Base-by-base conservation (phyloP, 2,113 vertebrate genomes). In the Microcebus griseorufus region DNA sequence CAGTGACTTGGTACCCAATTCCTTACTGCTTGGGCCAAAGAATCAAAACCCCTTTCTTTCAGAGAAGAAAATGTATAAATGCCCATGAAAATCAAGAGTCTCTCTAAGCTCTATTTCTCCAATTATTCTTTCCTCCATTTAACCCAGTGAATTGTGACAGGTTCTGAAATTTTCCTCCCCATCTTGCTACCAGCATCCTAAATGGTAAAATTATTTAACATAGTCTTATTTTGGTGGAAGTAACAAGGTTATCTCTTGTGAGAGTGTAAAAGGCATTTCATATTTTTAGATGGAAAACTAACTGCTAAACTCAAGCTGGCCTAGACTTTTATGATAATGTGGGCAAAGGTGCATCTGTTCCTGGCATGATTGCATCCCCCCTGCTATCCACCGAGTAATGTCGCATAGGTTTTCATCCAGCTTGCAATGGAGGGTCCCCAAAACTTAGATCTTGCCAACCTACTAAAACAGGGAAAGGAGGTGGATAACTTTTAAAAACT, bases 281-380 rank as follows among this genome's bases (percentile, higher is more conserved):
- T 55, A 88, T 67, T 42, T 94, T 86, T 45, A 95, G 89, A 82
- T 70, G n/a, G 32, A 95, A 93, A 86, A 86, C 17, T 67, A 73
- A 75, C 29, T 86, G 22, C 17, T 62, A 76, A 82, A 53, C 5
- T 32, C 58, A 94, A 65, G 39, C 29, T 53, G 32, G 5, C 6
- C 48, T 62, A 39, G 64, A 85, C 85, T 97, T 98, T 87, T 93
- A 94, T 48, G 79, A 58, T 39, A 88, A 55, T 37, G 39, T 58
- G 92, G 39, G 55, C 53, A 34, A 94, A 83, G 45, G n/a, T 23
- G 2, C 55, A n/a, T 76, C 87, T 93, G 79, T 85, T 29, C 78
- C 81, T 90, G 62, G 62, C 27, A 42, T 34, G 55, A 13, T 45
- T 73, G 29, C 58, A 45, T 51, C 79, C 76, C 51, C 37, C 87